Evolutionary conservation across 2,113 vertebrate genomes (phyloP), one percentile per base, ranked within the genome.

Genomic region (Myxocyprinus asiaticus): DNA sequence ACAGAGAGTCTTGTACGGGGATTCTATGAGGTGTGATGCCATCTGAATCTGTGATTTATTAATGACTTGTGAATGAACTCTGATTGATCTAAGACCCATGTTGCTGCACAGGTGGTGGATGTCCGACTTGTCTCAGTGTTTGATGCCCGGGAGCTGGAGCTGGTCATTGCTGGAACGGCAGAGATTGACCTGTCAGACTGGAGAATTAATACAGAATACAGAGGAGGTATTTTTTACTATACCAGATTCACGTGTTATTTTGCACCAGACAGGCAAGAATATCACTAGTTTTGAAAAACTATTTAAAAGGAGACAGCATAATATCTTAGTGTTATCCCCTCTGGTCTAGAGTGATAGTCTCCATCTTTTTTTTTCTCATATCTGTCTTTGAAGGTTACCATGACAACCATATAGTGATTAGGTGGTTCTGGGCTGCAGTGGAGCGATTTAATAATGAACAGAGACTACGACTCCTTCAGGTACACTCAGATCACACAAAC

Each of bases 361-460:
- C 22, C 22, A 33, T 33, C 22, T 33, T 33, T 33, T 33, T 33
- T 1, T 33, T 33, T 33, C 22, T 44, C 50, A 44, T 4, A 15
- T 33, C 56, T 73, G 44, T 76, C 71, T 42, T 64, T 58, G 4
- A 89, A 99, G 98, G 98, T 75, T 99, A 99, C 88, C 98, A 99
- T 88, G 98, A 99, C 93, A 98, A 95, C 94, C 97, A 99, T 88
- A 97, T 99, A 70, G 98, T 99, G 82, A 98, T 99, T 82, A 95
- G 97, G 86, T 99, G 98, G 98, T 99, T 99, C 91, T 99, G 98
- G 98, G 96, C 95, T 42, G 97, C 97, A 66, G 97, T 99, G 85
- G 97, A 99, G 88, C 94, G 97, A 85, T 99, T 99, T 92, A 99
- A 99, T 92, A 99, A 99, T 78, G 98, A 99, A 85, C 98, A 99